Evolutionary conservation across 2,797 vertebrate genomes (phyloP).

Genomic region (Sebastes iracundus): DNA sequence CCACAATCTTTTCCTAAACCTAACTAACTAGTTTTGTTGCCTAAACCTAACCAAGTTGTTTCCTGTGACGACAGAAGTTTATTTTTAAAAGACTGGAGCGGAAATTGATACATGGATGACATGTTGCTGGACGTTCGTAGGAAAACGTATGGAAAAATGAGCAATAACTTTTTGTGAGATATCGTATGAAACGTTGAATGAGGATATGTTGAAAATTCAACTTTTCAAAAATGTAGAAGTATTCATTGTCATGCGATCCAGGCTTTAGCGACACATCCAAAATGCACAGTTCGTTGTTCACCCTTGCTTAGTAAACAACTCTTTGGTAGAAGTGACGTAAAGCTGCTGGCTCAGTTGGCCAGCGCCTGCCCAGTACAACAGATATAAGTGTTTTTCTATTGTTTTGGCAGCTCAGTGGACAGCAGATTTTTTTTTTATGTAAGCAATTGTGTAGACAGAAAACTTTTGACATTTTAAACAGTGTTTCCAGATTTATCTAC

Average conservation of each 20-base stretch:
- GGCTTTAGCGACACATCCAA: neutral
- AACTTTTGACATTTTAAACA: neutral
- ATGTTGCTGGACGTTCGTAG: too few relatives aligned
- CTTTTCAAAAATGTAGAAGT: neutral
- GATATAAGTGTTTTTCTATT: neutral
- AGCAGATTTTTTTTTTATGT: neutral
- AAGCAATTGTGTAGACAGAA: neutral
- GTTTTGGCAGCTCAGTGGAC: slow-evolving; percentile 5
- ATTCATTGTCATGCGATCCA: neutral
- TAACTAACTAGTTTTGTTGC: too few relatives aligned
- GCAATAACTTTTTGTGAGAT: too few relatives aligned
- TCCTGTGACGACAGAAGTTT: too few relatives aligned
- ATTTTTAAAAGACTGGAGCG: too few relatives aligned
- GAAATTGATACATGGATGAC: too few relatives aligned
- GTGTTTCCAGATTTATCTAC: slow-evolving; percentile 14
- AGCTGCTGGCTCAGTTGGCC: neutral
- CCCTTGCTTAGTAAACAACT: neutral
- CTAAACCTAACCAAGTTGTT: too few relatives aligned
- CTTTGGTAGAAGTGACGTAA: neutral
- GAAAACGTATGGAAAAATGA: too few relatives aligned
- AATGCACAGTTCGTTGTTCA: neutral
- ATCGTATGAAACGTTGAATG: too few relatives aligned
- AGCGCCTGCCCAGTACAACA: neutral
- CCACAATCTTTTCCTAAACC: too few relatives aligned
- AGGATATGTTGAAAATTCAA: too few relatives aligned